Conservation (phyloP, 2,113 vertebrate genomes). For the Phyllostomus discolor region DNA sequence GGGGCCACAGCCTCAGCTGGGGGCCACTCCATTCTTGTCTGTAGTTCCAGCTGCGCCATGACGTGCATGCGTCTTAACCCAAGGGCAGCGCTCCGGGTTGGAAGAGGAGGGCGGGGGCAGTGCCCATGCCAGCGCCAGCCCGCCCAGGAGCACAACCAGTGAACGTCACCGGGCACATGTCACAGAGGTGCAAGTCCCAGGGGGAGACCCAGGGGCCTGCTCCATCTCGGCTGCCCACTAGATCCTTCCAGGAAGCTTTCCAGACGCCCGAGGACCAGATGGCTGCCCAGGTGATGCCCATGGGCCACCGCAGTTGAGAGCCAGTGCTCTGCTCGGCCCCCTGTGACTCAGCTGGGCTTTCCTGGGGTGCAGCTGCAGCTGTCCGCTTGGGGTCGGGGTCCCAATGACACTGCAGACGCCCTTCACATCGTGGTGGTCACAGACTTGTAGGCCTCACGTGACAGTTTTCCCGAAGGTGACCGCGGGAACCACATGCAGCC, state of each 20-base stretch:
- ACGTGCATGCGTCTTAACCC: background rate
- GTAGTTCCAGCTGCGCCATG: background rate
- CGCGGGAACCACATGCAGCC: background rate
- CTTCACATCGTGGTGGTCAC: background rate
- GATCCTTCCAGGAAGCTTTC: background rate
- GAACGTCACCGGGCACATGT: accelerated
- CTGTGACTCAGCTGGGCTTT: background rate
- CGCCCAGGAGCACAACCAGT: background rate
- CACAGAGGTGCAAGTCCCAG: background rate
- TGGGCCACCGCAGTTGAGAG: background rate
- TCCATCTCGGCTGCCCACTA: background rate
- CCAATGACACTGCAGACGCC: accelerated
- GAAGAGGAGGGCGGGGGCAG: background rate
- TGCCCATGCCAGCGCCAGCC: accelerated
- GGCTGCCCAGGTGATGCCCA: background rate
- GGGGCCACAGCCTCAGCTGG: background rate
- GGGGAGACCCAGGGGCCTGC: background rate
- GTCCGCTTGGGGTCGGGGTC: background rate
- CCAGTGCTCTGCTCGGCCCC: background rate
- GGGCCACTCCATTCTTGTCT: background rate
- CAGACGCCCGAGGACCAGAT: background rate
- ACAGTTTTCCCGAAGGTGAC: background rate
- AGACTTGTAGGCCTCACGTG: background rate
- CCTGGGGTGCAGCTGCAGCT: background rate
- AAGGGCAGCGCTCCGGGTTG: background rate